Conservation (phyloP, 2,888 invertebrate species). For the Ormyrus rosae region DNA sequence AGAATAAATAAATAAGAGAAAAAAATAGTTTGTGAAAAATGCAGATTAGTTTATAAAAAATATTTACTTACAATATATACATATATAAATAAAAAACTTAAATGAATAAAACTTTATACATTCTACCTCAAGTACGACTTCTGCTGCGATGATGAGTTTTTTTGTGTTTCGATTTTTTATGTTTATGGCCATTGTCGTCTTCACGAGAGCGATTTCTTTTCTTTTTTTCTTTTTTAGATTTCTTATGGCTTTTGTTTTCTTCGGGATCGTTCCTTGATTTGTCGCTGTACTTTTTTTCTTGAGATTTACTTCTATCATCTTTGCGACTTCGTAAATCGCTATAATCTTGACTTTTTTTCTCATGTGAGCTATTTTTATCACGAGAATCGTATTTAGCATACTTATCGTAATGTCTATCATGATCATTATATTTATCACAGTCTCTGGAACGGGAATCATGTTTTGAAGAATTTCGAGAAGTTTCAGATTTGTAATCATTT, state of each 20-base stretch:
- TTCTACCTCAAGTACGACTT: no score
- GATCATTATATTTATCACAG: constrained; percentile 24
- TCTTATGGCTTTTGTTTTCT: constrained; percentile 19
- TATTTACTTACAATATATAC: no score
- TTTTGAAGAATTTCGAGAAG: constrained; percentile 14
- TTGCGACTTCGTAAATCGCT: neutral
- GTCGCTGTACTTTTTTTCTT: neutral
- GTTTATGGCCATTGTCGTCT: constrained; percentile 5
- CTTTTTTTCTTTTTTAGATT: constrained; percentile 35
- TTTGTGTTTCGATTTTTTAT: constrained; percentile 26
- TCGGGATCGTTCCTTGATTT: neutral
- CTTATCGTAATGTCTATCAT: neutral
- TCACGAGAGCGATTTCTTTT: constrained; percentile 1
- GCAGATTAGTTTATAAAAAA: no score
- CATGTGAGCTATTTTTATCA: constrained; percentile 1
- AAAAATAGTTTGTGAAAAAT: no score
- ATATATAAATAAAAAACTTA: no score
- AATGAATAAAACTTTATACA: no score
- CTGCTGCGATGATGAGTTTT: no score
- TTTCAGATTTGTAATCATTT: neutral
- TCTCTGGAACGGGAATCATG: neutral
- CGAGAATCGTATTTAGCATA: neutral
- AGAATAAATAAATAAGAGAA: no score
- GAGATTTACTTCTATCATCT: constrained; percentile 8
- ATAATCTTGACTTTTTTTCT: neutral